Evolutionary conservation across 2,888 invertebrate species (phyloP).

Genomic region (Zaprionus bogoriensis): DNA sequence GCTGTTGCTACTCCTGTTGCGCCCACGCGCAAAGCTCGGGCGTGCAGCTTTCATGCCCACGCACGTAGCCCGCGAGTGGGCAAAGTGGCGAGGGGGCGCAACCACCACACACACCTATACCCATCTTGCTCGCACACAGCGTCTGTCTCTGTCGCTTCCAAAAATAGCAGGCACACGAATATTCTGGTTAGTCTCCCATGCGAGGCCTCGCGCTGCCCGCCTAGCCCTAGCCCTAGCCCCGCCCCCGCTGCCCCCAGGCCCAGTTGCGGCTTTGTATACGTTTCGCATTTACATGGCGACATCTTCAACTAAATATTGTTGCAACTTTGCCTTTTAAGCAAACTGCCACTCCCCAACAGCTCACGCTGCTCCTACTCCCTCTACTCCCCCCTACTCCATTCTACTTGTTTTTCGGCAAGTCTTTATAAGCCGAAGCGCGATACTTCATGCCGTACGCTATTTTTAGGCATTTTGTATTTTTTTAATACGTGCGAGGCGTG

Average conservation of each 20-base stretch:
- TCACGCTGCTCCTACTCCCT: neutral
- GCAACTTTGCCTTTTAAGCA: slow-evolving; percentile 37
- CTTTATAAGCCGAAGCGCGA: slow-evolving; percentile 42
- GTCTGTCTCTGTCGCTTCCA: slow-evolving; percentile 28
- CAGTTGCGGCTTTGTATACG: slow-evolving; percentile 13
- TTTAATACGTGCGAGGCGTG: too few species aligned
- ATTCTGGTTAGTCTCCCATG: slow-evolving; percentile 23
- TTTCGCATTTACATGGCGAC: slow-evolving; percentile 22
- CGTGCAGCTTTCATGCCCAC: slow-evolving; percentile 58
- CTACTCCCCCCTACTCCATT: slow-evolving; percentile 3
- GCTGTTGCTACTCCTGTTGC: slow-evolving; percentile 59
- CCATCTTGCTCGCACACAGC: neutral
- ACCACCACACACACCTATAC: too few species aligned
- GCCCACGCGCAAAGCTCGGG: slow-evolving; percentile 59
- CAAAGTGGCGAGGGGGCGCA: slow-evolving; percentile 8
- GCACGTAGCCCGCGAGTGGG: slow-evolving; percentile 19
- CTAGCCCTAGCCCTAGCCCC: neutral
- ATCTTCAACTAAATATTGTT: slow-evolving; percentile 41
- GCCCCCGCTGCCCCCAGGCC: neutral
- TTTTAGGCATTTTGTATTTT: slow-evolving; percentile 44
- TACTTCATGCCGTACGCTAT: slow-evolving; percentile 31
- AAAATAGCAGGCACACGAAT: slow-evolving; percentile 63
- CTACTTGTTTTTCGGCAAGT: slow-evolving; percentile 15
- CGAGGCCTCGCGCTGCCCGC: neutral
- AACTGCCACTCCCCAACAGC: slow-evolving; percentile 31